Base-by-base conservation (phyloP, 2,113 vertebrate genomes). In the Pungitius pungitius region DNA sequence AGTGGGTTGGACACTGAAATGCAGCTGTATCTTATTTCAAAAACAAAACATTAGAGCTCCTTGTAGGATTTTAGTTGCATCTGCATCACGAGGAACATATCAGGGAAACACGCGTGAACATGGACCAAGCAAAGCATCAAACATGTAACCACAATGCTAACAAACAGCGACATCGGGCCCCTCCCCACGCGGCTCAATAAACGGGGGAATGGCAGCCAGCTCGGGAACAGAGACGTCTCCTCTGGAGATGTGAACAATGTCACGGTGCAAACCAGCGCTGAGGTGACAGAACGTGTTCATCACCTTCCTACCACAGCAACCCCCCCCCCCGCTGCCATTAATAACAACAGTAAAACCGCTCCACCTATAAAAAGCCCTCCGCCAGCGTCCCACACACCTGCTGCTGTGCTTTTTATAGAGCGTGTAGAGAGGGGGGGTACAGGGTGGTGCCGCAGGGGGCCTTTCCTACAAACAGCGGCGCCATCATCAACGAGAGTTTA, bases 401-500 rank as follows among this genome's bases (percentile, higher is more conserved):
- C 90, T 89, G 39, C 14, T 60, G 77, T 81, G 90, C 51, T 90
- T 90, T 91, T 91, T 86, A 87, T 92, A 91, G 90, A 61, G 55
- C 40, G 12, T 11, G 60, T 8, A 27, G 74, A 15, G 61, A 52
- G 57, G 35, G 81, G 59, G 42, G 79, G 47, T 40, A 47, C 51
- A 55, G 60, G 7, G 64, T 14, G 52, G 58, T 3, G 40, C 47
- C 71, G 64, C 62, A 18, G 37, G 69, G 56, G 51, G 13, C 20
- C 64, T 52, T 35, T 60, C 59, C 54, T 59, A 35, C 62, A 69
- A n/a, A 83, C 67, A 54, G 63, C 73, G 52, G 24, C 56, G 73
- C 76, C 66, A 57, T 43, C 54, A 69, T 42, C 45, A 37, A 39
- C 33, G 49, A 33, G 47, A 61, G 40, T 15, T 43, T 43, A 15